Evolutionary conservation across 2,797 vertebrate species (phyloP), one percentile per base, ranked within the genome.

Genomic region (Pelobates cultripes): DNA sequence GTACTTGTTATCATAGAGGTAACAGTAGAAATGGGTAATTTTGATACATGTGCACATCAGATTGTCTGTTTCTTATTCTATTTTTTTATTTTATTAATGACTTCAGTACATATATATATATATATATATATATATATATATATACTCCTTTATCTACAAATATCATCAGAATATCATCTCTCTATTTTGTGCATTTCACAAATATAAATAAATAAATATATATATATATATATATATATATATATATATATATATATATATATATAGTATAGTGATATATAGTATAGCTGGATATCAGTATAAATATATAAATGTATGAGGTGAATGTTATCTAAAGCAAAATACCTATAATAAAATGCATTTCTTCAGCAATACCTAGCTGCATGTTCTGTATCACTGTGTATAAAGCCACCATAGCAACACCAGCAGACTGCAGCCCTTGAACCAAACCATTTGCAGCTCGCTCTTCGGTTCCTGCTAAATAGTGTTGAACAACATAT

Each of bases 401-500:
- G 61, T 7, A 64, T 2, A 64, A 64, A 64, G 17, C n/a, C 61
- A 17, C 61, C n/a, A 40, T 7, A 40, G n/a, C 61, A 28, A 17
- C 57, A 17, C 61, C 88, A 89, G 82, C 70, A 90, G 89, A 89
- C 85, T 89, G 91, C 88, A 88, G 86, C 84, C 89, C 87, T 90
- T 40, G 89, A 91, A 89, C 83, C 61, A 75, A 83, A 68, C 81
- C 80, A 85, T 88, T 87, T 86, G 70, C 86, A 81, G 78, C 81
- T 61, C 14, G 85, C 86, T 91, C 86, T 87, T 88, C 74, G 88
- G 81, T 90, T 91, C 88, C 90, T 91, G 93, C 94, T 94, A 95
- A 95, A 95, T 94, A 96, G 93, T 93, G 90, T 95, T 93, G 93
- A 95, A 92, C 94, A 96, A 95, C 94, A 94, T 93, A 94, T 95